Base-by-base conservation (phyloP, 2,797 vertebrate species). In the Darevskia mixta region DNA sequence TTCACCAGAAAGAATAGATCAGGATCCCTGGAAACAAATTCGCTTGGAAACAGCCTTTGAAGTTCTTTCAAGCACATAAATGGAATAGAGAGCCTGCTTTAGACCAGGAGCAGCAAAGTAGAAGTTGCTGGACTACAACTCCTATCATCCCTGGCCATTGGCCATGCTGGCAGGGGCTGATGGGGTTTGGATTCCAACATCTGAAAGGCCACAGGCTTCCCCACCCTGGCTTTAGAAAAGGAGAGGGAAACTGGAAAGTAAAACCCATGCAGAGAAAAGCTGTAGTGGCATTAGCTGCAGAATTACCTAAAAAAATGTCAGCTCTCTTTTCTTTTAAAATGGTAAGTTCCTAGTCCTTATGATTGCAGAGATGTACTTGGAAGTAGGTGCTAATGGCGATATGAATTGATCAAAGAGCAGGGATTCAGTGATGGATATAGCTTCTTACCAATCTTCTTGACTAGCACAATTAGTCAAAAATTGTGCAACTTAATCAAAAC, bases 41-140 rank as follows among this genome's bases (percentile, higher is more conserved):
- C 89, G 87, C 78, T 91, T 90, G 87, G 91, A 92, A 93, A 94
- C 90, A 93, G 93, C 88, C 93, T 95, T 94, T 95, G 94, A 95
- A 95, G 94, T 95, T 95, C 92, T 87, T 93, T 94, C 92, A 83
- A 91, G 64, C 89, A 69, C 77, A 89, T 72, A 91, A 85, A 77
- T 88, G 91, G 94, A 95, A 92, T 82, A 90, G 91, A 85, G 91
- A 94, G 93, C 79, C 85, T 90, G 90, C 89, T 64, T 64, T 64
- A 23, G 61, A 64, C 61, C 61, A 64, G 61, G 61, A 18, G 20
- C 17, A 23, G 61, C 5, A 10, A 64, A 64, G 17, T 23, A 64
- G 61, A 64, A 64, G 61, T 23, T 64, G 20, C 61, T 64, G 18
- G 61, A 64, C 61, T 64, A 23, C 61, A 64, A 23, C 61, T 64